Percentiles rank a stretch among this genome's conserved stretches.
Evolutionary conservation across 2,797 vertebrate genomes (phyloP).

Genomic region (Geotrypetes seraphini): DNA sequence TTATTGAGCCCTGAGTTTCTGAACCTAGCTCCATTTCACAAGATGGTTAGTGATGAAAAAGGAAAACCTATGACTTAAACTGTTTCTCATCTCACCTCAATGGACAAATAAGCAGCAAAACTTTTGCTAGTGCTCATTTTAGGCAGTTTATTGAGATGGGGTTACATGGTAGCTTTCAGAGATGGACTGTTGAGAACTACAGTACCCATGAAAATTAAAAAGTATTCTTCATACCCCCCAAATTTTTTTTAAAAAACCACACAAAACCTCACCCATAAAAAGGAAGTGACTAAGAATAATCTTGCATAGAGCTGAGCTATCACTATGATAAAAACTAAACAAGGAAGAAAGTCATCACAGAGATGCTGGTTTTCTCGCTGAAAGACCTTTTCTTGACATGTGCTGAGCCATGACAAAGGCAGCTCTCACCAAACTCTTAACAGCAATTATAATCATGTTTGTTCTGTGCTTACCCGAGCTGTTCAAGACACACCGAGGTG

Average conservation of each 20-base stretch:
- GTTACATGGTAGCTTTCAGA: neutral
- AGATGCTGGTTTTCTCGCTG: neutral
- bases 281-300: slow-evolving; percentile 40
- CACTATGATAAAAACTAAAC: slow-evolving; percentile 16
- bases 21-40: too few relatives aligned
- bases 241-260: neutral
- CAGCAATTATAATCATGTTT: slow-evolving; percentile 59
- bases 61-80: too few relatives aligned
- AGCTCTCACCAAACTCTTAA: slow-evolving; percentile 56
- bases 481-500: slow-evolving; percentile 66
- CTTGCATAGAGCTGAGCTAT: slow-evolving; percentile 11
- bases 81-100: too few relatives aligned
- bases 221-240: neutral
- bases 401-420: slow-evolving; percentile 55
- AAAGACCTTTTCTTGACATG: slow-evolving; percentile 37
- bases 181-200: slow-evolving; percentile 7
- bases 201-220: slow-evolving; percentile 14
- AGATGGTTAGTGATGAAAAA: too few relatives aligned
- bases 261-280: slow-evolving; percentile 5
- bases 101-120: too few relatives aligned
- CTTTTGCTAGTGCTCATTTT: too few relatives aligned
- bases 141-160: slow-evolving; percentile 9
- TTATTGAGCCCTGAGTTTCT: neutral
- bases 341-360: slow-evolving; percentile 34
- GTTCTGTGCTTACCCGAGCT: slow-evolving; percentile 81